A percentile compares a stretch with the other conserved stretches of the same genome.
Conservation (phyloP, 2,888 invertebrate species). For the Clitarchus hookeri region DNA sequence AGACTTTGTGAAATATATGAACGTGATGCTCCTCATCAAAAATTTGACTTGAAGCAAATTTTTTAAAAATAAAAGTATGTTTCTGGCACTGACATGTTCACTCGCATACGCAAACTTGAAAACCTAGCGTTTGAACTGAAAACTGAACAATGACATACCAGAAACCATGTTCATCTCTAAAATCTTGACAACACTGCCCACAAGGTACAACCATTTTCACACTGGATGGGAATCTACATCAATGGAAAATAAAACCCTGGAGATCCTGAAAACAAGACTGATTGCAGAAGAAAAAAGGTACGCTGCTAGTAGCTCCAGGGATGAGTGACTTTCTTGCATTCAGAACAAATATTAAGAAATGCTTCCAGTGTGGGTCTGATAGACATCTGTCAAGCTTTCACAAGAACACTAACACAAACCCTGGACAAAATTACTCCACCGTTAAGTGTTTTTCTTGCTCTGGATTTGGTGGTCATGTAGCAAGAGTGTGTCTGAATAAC, state of each 20-base stretch:
- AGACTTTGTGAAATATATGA: too few relatives aligned
- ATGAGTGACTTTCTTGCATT: not conserved
- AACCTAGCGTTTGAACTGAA: too few relatives aligned
- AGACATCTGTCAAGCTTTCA: not conserved
- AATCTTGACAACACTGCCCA: not conserved
- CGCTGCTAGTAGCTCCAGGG: not conserved
- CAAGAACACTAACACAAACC: not conserved
- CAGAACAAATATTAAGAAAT: not conserved
- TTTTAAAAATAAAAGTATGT: not conserved
- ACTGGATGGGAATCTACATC: too few relatives aligned
- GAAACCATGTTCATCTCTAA: too few relatives aligned
- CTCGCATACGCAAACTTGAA: too few relatives aligned
- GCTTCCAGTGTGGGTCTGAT: not conserved
- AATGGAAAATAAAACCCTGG: too few relatives aligned
- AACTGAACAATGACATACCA: too few relatives aligned
- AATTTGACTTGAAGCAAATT: not conserved
- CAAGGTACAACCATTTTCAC: not conserved
- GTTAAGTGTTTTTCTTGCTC: not conserved
- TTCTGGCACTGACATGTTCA: too few relatives aligned
- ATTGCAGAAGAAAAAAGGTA: not conserved
- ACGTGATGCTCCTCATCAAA: too few relatives aligned
- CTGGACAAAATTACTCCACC: not conserved
- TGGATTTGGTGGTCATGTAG: not conserved
- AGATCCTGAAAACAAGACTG: not conserved
- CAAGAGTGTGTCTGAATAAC: not conserved